Conservation (phyloP, 1,140 invertebrate species). For the Antheraea mylitta region DNA sequence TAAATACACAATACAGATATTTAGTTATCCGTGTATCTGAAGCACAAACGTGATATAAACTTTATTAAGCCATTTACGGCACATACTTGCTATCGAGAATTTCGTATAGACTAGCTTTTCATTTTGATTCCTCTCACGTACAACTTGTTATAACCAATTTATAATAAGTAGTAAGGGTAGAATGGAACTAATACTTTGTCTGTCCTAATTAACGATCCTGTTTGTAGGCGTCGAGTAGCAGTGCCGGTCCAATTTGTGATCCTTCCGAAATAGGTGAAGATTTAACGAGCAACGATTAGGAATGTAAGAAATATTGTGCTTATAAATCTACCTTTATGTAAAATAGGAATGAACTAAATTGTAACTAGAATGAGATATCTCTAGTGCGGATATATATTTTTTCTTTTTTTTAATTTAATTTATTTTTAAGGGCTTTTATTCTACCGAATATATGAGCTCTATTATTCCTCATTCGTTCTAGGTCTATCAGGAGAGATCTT, state of each 20-base stretch:
- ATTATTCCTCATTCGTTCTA: too few species aligned
- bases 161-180: background rate
- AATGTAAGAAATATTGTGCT: too few species aligned
- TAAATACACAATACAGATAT: background rate
- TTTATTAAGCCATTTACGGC: slow-evolving; percentile 1
- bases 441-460: too few species aligned
- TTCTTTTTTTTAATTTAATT: too few species aligned
- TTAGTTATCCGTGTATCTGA: background rate
- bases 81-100: background rate
- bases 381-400: too few species aligned
- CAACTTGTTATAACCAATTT: background rate
- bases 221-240: background rate
- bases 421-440: too few species aligned
- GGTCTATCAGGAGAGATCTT: too few species aligned
- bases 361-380: too few species aligned
- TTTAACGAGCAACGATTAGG: too few species aligned
- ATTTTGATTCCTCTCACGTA: background rate
- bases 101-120: background rate
- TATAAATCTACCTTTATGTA: too few species aligned
- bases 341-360: too few species aligned
- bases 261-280: background rate
- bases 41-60: background rate
- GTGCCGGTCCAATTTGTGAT: background rate
- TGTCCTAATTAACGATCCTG: background rate
- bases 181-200: background rate